Evolutionary conservation across 2,113 vertebrate genomes (phyloP).

Genomic region (Sorex fumeus): DNA sequence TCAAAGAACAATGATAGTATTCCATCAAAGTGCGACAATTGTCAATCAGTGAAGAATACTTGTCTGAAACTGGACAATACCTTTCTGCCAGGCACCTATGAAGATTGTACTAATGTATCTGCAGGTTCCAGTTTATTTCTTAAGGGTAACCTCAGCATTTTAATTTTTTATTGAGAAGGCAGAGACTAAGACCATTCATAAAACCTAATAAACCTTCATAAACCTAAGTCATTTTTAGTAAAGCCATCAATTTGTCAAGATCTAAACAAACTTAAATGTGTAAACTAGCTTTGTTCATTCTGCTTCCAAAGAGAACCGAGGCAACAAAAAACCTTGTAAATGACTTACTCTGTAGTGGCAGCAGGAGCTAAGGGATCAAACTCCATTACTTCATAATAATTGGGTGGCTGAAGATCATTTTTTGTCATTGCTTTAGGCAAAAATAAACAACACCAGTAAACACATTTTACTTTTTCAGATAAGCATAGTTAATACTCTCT

Average conservation of each 20-base stretch:
- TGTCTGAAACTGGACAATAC: neutral
- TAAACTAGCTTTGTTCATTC: conserved; percentile 21
- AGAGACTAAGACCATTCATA: conserved; percentile 42
- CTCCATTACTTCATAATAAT: conserved; percentile 90
- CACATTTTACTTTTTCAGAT: neutral
- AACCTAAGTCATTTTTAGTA: conserved; percentile 69
- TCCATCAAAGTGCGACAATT: neutral
- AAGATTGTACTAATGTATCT: neutral
- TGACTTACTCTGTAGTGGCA: conserved; percentile 88
- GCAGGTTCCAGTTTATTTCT: conserved; percentile 49
- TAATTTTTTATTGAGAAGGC: conserved; percentile 47
- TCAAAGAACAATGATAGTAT: conserved; percentile 32
- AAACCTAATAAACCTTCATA: conserved; percentile 19
- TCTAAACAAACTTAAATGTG: conserved; percentile 67
- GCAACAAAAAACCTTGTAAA: conserved; percentile 58
- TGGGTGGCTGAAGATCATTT: conserved; percentile 81
- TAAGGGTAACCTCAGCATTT: conserved; percentile 31
- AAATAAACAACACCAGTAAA: conserved; percentile 6
- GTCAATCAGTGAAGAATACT: neutral
- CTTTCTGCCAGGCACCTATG: conserved; percentile 7
- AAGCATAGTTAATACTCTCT: neutral
- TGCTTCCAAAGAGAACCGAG: conserved; percentile 16
- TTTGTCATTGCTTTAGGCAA: conserved; percentile 75
- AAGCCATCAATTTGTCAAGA: conserved; percentile 65
- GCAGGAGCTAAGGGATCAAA: conserved; percentile 90